phyloP scores from a whole-genome alignment of 1,140 invertebrate genomes.

The Bactericera cockerelli region DNA sequence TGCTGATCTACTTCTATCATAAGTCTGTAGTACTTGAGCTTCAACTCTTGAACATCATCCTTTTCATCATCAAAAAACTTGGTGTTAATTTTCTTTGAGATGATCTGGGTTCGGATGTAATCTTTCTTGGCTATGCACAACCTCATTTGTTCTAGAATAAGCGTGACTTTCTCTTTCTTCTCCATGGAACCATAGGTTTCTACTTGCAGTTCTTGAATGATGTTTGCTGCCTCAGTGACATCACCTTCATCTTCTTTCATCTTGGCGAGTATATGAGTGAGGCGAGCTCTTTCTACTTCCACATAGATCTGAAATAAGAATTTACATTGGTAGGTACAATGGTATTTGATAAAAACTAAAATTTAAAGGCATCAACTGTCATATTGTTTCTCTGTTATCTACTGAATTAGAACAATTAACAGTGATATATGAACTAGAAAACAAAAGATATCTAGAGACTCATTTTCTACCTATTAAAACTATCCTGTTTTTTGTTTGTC shows the following conservation, averaged over 20 bases:
- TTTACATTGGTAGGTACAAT: conserved; percentile 15
- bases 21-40: conserved; percentile 86
- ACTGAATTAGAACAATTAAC: neutral
- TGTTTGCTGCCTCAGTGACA: conserved; percentile 72
- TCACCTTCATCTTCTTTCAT: conserved; percentile 89
- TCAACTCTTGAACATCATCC: conserved; percentile 45
- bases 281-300: conserved; percentile 90
- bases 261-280: conserved; percentile 86
- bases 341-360: conserved; percentile 9
- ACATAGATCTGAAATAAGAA: conserved; percentile 91
- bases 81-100: conserved; percentile 95
- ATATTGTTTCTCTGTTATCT: neutral
- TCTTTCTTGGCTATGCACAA: conserved; percentile 91
- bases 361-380: neutral
- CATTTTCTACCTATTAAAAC: too few species aligned
- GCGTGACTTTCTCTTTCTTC: conserved; percentile 69
- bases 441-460: too few species aligned
- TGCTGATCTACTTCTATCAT: conserved; percentile 98
- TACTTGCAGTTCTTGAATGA: conserved; percentile 94
- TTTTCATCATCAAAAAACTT: conserved; percentile 92
- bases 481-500: too few species aligned
- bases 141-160: conserved; percentile 98
- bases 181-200: conserved; percentile 99
- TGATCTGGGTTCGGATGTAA: conserved; percentile 94
- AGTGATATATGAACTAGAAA: too few species aligned